phyloP scores from a whole-genome alignment of 2,888 invertebrate species.

The Nudaria mundana region DNA sequence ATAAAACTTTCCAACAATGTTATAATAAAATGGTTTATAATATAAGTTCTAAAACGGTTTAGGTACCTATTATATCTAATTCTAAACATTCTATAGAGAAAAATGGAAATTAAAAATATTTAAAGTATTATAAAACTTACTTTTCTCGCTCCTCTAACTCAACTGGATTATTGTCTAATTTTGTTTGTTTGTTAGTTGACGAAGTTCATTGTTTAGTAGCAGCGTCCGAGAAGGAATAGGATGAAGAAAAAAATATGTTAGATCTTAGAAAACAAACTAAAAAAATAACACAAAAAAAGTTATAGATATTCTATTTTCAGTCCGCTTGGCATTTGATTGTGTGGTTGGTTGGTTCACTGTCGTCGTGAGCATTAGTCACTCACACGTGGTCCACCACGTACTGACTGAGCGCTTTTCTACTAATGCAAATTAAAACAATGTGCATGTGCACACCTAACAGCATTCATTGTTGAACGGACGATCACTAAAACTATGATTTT shows the following conservation, averaged over 20 bases:
- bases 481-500: no score
- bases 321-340: no score
- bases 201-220: conserved; percentile 77
- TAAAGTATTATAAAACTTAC: conserved; percentile 81
- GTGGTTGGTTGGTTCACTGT: no score
- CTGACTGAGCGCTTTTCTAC: no score
- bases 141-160: conserved; percentile 92
- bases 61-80: no score
- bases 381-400: no score
- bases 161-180: conserved; percentile 88
- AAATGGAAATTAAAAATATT: conserved; percentile 20
- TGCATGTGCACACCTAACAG: no score
- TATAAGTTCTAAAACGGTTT: conserved; percentile 8
- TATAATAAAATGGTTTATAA: no score
- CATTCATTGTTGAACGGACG: no score
- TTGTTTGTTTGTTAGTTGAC: conserved; percentile 55
- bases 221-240: conserved; percentile 55
- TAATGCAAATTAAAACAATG: no score
- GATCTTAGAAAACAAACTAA: conserved; percentile 21
- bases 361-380: no score
- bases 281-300: not conserved
- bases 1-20: conserved; percentile 33
- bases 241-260: conserved; percentile 51
- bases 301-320: conserved; percentile 4
- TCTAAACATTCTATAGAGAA: conserved; percentile 27